Evolutionary conservation across 2,797 vertebrate genomes (phyloP).

Genomic region (Gambelia wislizenii): DNA sequence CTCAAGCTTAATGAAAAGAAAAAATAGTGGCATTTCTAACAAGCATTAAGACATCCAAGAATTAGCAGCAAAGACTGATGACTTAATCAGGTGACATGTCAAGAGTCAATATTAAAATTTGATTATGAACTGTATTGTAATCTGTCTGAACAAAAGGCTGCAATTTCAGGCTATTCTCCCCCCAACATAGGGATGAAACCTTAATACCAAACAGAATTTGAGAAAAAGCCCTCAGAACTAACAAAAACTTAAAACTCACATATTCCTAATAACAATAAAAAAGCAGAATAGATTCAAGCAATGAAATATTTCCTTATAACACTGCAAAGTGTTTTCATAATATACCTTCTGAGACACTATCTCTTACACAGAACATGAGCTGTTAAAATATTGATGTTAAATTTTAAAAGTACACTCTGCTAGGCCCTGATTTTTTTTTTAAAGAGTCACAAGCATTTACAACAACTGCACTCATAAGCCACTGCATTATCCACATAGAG

Average conservation of each 20-base stretch:
- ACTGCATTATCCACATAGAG: no score
- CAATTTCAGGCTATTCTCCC: no score
- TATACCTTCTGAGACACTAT: background rate
- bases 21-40: background rate
- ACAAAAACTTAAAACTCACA: background rate
- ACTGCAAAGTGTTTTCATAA: background rate
- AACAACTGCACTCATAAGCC: no score
- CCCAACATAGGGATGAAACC: background rate
- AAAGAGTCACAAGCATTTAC: background rate
- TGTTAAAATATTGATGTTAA: background rate
- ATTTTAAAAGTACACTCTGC: background rate
- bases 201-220: background rate
- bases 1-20: no score
- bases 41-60: background rate
- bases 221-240: background rate
- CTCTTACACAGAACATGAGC: background rate
- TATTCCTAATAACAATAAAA: background rate
- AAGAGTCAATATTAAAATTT: background rate
- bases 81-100: background rate
- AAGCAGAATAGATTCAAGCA: background rate
- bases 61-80: background rate
- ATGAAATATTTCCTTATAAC: background rate
- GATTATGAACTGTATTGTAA: background rate
- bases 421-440: background rate
- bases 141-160: background rate